Conservation (phyloP, 1,140 invertebrate genomes). For the Drosophila littoralis region DNA sequence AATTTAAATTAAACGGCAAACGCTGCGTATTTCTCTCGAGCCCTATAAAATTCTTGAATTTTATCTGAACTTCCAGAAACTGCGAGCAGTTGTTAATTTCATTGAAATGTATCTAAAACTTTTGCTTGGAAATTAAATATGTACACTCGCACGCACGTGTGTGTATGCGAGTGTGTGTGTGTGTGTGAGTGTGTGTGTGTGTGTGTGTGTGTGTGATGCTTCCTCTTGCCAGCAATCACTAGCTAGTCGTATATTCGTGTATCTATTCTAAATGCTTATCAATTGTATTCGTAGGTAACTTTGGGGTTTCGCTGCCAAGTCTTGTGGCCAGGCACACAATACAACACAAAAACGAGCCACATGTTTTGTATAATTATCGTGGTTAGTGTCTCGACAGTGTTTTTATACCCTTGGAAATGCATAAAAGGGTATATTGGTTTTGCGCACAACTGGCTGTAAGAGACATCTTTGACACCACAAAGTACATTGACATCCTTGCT, state of each 20-base stretch:
- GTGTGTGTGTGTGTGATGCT: not conserved
- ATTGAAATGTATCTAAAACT: constrained; percentile 35
- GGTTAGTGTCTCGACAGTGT: constrained; percentile 70
- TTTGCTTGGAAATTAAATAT: constrained; percentile 6
- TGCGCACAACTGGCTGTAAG: too few species aligned
- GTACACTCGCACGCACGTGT: not conserved
- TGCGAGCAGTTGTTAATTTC: constrained; percentile 2
- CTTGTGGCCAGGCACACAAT: constrained; percentile 23
- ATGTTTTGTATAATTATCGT: constrained; percentile 82
- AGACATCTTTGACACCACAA: too few species aligned
- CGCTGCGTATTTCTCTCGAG: not conserved
- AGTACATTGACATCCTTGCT: too few species aligned
- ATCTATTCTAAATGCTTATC: constrained; percentile 58
- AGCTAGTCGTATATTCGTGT: constrained; percentile 29
- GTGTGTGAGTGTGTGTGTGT: constrained; percentile 2
- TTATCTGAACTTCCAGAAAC: not conserved
- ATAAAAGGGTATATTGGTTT: too few species aligned
- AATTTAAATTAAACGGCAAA: constrained; percentile 35
- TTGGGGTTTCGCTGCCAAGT: constrained; percentile 37
- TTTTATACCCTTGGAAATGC: constrained; percentile 6
- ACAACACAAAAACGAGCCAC: constrained; percentile 40
- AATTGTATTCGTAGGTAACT: constrained; percentile 31
- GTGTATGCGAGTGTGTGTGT: not conserved
- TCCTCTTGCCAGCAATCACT: constrained; percentile 19
- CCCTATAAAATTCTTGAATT: too few species aligned